Evolutionary conservation across 1,140 invertebrate genomes (phyloP).

Genomic region (Drosophila azteca): DNA sequence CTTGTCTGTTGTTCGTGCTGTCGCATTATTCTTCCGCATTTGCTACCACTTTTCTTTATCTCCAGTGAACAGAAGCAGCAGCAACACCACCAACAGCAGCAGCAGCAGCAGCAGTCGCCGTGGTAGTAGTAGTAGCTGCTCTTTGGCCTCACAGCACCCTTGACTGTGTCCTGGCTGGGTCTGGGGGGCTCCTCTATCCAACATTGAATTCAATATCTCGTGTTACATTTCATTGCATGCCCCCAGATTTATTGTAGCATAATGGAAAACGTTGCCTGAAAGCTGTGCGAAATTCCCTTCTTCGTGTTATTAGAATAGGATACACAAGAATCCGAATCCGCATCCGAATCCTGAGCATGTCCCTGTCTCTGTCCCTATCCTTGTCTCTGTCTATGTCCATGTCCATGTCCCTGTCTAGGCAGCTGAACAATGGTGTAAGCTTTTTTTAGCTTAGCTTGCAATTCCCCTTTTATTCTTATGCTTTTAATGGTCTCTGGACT

Average conservation of each 20-base stretch:
- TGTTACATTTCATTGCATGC: slow-evolving; percentile 82
- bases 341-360: neutral
- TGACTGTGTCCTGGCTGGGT: no score
- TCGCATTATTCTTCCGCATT: slow-evolving; percentile 82
- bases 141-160: slow-evolving; percentile 18
- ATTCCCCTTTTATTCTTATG: slow-evolving; percentile 44
- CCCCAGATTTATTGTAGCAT: slow-evolving; percentile 75
- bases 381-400: no score
- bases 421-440: slow-evolving; percentile 42
- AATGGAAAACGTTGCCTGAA: slow-evolving; percentile 57
- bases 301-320: slow-evolving; percentile 33
- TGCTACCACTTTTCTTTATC: slow-evolving; percentile 82
- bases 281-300: slow-evolving; percentile 29
- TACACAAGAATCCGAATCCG: slow-evolving; percentile 10
- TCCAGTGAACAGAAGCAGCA: slow-evolving; percentile 40
- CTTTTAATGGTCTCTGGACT: slow-evolving; percentile 42
- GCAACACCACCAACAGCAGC: slow-evolving; percentile 26
- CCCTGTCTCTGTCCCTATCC: no score
- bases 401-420: no score
- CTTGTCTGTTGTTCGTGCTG: slow-evolving; percentile 74
- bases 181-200: slow-evolving; percentile 2
- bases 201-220: slow-evolving; percentile 82
- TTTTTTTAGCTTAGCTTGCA: slow-evolving; percentile 49
- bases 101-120: slow-evolving; percentile 21
- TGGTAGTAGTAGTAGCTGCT: slow-evolving; percentile 24